Conservation (phyloP, 2,888 invertebrate species). For the Drosophila kambysellisi region DNA sequence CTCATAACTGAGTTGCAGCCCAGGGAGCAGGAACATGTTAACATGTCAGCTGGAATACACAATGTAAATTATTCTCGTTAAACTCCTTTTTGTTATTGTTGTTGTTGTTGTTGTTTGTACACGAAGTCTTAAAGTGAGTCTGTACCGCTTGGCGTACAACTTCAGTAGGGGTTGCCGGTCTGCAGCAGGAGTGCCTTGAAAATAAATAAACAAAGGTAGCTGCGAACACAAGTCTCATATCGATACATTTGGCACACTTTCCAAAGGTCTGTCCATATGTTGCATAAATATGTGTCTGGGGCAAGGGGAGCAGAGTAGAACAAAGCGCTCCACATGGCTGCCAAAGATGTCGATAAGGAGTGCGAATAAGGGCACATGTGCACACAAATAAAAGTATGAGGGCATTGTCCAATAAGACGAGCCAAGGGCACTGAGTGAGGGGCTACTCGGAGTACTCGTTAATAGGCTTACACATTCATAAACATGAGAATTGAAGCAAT, state of each 20-base stretch:
- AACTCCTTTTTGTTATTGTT: slow-evolving; percentile 13
- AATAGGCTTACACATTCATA: slow-evolving; percentile 62
- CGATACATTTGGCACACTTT: slow-evolving; percentile 61
- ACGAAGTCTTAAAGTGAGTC: slow-evolving; percentile 46
- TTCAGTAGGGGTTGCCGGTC: slow-evolving; percentile 25
- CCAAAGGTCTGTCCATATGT: slow-evolving; percentile 38
- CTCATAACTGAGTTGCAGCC: slow-evolving; percentile 42
- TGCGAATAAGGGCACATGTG: slow-evolving; percentile 47
- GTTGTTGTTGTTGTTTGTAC: not conserved
- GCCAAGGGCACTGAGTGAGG: not conserved
- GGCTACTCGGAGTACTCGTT: slow-evolving; percentile 6
- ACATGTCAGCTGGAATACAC: slow-evolving; percentile 45
- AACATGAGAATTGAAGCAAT: slow-evolving; percentile 52
- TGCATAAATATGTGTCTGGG: slow-evolving; percentile 19
- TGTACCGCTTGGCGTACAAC: slow-evolving; percentile 41
- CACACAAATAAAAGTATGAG: slow-evolving; percentile 26
- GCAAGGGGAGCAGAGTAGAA: not conserved
- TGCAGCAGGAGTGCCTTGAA: slow-evolving; percentile 39
- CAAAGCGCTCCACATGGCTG: slow-evolving; percentile 45
- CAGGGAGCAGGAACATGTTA: slow-evolving; percentile 15
- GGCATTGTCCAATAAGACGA: slow-evolving; percentile 45
- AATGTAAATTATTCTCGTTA: slow-evolving; percentile 31
- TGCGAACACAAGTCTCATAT: slow-evolving; percentile 39
- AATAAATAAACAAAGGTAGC: slow-evolving; percentile 46
- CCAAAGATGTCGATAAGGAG: slow-evolving; percentile 55